phyloP scores from a whole-genome alignment of 2,797 vertebrate genomes.

The Tolypeutes matacus region DNA sequence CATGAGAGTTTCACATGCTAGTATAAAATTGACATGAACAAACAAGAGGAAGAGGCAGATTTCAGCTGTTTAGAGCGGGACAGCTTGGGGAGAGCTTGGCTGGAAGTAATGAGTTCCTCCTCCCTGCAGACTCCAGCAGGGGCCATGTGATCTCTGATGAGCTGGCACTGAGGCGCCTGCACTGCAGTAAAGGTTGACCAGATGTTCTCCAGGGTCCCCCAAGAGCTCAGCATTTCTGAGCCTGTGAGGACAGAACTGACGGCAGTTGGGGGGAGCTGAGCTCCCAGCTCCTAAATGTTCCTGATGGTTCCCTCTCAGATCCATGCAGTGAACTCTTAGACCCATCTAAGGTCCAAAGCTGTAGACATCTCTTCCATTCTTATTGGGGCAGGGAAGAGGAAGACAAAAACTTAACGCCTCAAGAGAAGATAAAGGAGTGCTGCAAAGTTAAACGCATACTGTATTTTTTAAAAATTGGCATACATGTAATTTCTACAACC shows the following conservation, averaged over 20 bases:
- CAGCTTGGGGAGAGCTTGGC: not conserved
- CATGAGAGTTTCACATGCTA: not conserved
- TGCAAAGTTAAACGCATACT: not conserved
- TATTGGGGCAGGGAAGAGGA: not conserved
- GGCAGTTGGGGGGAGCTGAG: not conserved
- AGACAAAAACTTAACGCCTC: not conserved
- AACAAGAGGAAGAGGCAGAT: not conserved
- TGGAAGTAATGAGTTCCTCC: not conserved
- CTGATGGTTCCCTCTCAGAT: not conserved
- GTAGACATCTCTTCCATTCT: not conserved
- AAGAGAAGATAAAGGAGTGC: not conserved
- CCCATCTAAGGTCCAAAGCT: not conserved
- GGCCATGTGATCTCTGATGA: not conserved
- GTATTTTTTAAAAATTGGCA: not conserved
- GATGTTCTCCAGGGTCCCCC: not conserved
- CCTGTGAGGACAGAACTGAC: not conserved
- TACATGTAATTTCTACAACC: not conserved
- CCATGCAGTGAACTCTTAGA: not conserved
- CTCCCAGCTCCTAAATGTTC: not conserved
- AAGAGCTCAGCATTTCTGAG: constrained; percentile 2
- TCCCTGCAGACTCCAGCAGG: not conserved
- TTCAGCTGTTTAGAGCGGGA: not conserved
- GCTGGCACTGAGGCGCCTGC: not conserved
- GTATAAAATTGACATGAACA: not conserved
- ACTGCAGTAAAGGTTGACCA: not conserved